Percentiles rank a stretch among this genome's conserved stretches.
Evolutionary conservation across 2,797 vertebrate species (phyloP).

Genomic region (Macropus fuliginosus): DNA sequence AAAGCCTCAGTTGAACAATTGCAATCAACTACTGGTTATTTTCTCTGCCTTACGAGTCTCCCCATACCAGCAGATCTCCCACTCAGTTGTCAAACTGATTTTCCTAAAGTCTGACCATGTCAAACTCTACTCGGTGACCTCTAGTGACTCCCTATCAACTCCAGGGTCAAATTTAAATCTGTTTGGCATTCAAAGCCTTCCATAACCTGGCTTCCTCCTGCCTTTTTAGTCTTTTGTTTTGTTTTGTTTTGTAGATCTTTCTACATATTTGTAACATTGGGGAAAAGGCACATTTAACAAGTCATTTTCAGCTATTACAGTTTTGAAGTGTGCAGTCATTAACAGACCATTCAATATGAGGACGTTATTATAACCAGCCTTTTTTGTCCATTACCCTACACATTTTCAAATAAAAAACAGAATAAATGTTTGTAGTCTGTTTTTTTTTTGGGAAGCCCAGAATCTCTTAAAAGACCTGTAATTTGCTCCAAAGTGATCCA

Average conservation of each 20-base stretch:
- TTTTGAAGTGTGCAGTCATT: conserved; percentile 77
- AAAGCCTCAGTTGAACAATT: background rate
- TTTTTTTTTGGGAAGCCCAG: conserved; percentile 76
- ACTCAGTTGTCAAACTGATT: background rate
- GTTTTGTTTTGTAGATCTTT: conserved; percentile 32
- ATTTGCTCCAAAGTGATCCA: conserved; percentile 75
- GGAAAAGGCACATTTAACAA: conserved; percentile 67
- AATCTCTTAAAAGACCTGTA: conserved; percentile 77
- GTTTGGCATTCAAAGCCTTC: background rate
- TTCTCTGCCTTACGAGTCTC: background rate
- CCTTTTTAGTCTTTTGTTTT: background rate
- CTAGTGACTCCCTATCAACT: background rate
- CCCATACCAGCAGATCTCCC: background rate
- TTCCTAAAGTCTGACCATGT: background rate
- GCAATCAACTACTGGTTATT: background rate
- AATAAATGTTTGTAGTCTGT: conserved; percentile 71
- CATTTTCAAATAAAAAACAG: conserved; percentile 75
- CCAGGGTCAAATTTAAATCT: background rate
- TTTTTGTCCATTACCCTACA: conserved; percentile 75
- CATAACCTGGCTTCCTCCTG: background rate
- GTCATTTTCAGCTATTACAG: conserved; percentile 63
- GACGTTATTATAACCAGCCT: conserved; percentile 81
- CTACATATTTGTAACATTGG: conserved; percentile 67
- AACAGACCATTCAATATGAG: conserved; percentile 83
- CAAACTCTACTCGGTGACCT: background rate